phyloP scores from a whole-genome alignment of 2,113 vertebrate genomes.

The Marcusenius ussheri region DNA sequence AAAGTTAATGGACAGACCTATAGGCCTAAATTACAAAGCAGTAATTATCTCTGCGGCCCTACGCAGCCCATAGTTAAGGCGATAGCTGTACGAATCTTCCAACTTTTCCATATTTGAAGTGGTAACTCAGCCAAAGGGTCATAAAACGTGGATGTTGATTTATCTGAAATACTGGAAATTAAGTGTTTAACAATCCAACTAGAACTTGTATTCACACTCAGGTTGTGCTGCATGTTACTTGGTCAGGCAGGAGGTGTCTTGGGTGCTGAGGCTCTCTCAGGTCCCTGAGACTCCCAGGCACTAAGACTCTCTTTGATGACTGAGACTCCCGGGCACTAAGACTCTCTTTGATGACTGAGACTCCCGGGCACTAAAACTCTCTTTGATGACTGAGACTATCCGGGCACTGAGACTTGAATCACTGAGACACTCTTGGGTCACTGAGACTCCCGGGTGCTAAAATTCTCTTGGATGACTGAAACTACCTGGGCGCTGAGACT shows the following conservation, averaged over 20 bases:
- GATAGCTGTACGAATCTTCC: not conserved
- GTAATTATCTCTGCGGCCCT: not conserved
- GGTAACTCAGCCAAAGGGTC: not conserved
- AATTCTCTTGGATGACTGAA: not conserved
- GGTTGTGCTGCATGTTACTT: not conserved
- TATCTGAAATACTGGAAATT: not conserved
- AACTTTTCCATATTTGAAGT: not conserved
- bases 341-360: not conserved
- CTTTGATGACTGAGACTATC: not conserved
- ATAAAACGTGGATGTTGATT: not conserved
- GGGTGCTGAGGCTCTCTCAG: no score
- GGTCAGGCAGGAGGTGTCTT: not conserved
- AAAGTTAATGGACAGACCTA: not conserved
- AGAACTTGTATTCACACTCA: not conserved
- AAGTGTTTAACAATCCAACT: not conserved
- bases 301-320: not conserved
- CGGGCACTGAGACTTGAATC: not conserved
- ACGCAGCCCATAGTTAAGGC: not conserved
- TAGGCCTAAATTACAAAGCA: not conserved
- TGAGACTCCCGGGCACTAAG: not conserved
- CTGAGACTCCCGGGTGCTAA: not conserved
- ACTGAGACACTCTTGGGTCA: not conserved
- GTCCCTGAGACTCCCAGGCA: not conserved
- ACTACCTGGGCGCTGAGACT: not conserved
- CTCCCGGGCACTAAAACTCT: not conserved